Evolutionary conservation across 2,888 invertebrate genomes (phyloP).

Genomic region (Macaria notata): DNA sequence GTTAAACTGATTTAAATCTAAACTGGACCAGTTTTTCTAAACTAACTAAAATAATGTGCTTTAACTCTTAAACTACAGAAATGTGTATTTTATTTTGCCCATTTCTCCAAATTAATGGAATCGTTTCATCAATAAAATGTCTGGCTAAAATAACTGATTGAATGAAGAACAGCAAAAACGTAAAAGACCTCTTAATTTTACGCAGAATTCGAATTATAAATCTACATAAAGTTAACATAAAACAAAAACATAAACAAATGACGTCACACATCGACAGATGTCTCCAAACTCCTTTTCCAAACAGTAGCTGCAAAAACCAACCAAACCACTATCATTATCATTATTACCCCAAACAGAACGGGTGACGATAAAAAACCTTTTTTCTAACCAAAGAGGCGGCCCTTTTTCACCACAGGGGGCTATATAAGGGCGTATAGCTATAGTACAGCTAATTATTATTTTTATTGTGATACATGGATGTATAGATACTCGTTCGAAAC

Average conservation of each 20-base stretch:
- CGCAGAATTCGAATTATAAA: no score
- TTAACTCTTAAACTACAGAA: no score
- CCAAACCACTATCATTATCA: constrained; percentile 59
- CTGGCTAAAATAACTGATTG: no score
- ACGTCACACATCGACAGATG: constrained; percentile 30
- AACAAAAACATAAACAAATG: neutral
- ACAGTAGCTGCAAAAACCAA: constrained; percentile 40
- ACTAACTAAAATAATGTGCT: no score
- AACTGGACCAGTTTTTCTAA: no score
- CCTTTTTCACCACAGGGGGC: constrained; percentile 38
- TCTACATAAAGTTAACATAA: no score
- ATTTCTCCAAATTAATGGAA: no score
- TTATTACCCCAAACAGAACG: constrained; percentile 53
- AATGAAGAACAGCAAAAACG: no score
- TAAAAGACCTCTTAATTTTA: no score
- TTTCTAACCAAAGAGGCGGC: constrained; percentile 50
- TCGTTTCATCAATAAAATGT: no score
- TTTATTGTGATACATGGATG: constrained; percentile 46
- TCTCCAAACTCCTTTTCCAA: constrained; percentile 23
- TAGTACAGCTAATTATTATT: constrained; percentile 52
- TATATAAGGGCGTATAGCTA: constrained; percentile 44
- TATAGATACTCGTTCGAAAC: constrained; percentile 50
- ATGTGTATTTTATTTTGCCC: no score
- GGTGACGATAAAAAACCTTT: constrained; percentile 42
- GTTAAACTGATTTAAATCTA: no score